phyloP scores from a whole-genome alignment of 2,888 invertebrate species.

The Lasioglossum lativentre region DNA sequence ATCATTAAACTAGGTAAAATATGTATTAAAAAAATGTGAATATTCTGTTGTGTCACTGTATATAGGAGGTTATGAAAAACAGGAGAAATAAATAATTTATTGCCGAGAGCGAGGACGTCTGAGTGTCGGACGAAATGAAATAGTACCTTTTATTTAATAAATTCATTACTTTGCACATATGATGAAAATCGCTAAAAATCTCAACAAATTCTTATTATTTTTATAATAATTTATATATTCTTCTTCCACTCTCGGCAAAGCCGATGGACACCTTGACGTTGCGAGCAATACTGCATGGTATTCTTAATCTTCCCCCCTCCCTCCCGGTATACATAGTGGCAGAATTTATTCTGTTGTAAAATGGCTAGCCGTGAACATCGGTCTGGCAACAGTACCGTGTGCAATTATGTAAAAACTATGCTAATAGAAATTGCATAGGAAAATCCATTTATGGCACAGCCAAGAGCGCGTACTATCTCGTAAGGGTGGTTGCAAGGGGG shows the following conservation, averaged over 20 bases:
- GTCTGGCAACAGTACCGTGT: conserved; percentile 65
- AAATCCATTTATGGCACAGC: conserved; percentile 78
- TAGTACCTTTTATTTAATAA: too few species aligned
- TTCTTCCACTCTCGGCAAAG: too few species aligned
- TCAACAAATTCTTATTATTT: too few species aligned
- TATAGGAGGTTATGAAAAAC: too few species aligned
- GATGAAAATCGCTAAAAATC: too few species aligned
- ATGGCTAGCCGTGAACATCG: conserved; percentile 70
- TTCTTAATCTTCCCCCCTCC: conserved; percentile 36
- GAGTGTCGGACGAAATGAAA: too few species aligned
- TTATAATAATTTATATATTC: too few species aligned
- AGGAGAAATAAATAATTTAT: too few species aligned
- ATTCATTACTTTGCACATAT: too few species aligned
- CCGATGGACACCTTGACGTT: not conserved
- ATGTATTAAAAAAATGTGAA: too few species aligned
- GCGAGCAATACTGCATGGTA: conserved; percentile 8
- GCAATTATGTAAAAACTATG: conserved; percentile 83
- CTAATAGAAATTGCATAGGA: conserved; percentile 82
- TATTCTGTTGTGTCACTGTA: too few species aligned
- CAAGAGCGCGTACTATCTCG: conserved; percentile 25
- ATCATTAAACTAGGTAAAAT: not conserved
- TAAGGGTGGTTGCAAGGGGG: not conserved
- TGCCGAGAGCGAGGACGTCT: too few species aligned
- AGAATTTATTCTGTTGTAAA: conserved; percentile 78
- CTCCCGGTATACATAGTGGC: conserved; percentile 55